phyloP scores from a whole-genome alignment of 2,888 invertebrate species.

The Caenorhabditis auriculariae region DNA sequence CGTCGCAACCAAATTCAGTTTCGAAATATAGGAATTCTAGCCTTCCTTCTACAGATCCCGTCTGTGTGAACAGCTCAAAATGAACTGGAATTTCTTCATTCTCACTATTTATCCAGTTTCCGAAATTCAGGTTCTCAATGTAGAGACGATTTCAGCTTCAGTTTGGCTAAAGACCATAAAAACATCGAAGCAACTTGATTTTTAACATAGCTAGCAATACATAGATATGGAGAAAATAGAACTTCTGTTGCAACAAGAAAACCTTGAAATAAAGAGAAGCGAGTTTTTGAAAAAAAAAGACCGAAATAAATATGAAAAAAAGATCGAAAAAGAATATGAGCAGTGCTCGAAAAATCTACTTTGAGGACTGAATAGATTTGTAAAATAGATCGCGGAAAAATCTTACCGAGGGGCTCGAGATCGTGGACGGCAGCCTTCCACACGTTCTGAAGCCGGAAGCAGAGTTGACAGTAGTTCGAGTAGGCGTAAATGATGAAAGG shows the following conservation, averaged over 20 bases:
- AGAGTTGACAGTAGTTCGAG: slow-evolving; percentile 66
- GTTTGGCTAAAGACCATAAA: not conserved
- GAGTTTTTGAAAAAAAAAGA: not conserved
- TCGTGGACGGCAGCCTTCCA: slow-evolving; percentile 66
- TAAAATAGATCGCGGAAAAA: not conserved
- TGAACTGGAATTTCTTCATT: no score
- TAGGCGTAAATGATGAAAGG: slow-evolving; percentile 67
- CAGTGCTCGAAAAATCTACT: not conserved
- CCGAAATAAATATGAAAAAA: not conserved
- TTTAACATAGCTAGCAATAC: not conserved
- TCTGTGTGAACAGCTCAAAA: no score
- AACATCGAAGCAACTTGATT: not conserved
- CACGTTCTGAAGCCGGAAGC: slow-evolving; percentile 64
- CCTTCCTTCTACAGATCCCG: no score
- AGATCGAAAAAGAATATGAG: not conserved
- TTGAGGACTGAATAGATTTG: not conserved
- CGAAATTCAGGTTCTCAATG: no score
- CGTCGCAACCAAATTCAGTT: no score
- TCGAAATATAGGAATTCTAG: no score
- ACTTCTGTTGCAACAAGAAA: no score
- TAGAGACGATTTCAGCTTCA: no score
- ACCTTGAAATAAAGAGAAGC: no score
- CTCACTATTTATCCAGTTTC: no score
- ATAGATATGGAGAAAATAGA: no score
- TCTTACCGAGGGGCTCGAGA: slow-evolving; percentile 65